phyloP scores from a whole-genome alignment of 2,113 vertebrate species.

The Vimba vimba region DNA sequence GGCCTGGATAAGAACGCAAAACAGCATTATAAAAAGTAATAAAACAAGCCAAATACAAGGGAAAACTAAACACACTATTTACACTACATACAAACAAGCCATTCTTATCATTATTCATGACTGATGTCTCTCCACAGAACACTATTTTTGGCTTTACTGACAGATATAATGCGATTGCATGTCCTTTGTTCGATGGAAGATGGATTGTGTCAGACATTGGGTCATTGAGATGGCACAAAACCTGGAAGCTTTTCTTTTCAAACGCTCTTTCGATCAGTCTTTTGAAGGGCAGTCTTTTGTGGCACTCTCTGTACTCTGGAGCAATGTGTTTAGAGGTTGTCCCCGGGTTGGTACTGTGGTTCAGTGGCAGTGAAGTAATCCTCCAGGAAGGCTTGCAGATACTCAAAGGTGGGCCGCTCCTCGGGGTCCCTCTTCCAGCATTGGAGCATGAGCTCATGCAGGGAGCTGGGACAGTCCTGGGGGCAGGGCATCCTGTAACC shows the following conservation, averaged over 20 bases:
- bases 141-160: constrained; percentile 39
- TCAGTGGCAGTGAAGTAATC: constrained; percentile 99
- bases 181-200: constrained; percentile 54
- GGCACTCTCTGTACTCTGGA: constrained; percentile 21
- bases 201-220: constrained; percentile 49
- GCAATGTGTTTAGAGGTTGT: constrained; percentile 88
- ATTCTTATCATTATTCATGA: constrained; percentile 70
- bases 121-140: constrained; percentile 49
- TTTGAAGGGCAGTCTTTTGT: constrained; percentile 38
- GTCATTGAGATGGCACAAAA: constrained; percentile 42
- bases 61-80: constrained; percentile 97
- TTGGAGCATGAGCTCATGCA: constrained; percentile 99
- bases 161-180: constrained; percentile 24
- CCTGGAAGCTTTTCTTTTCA: constrained; percentile 56
- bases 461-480: constrained; percentile 96
- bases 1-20: constrained; percentile 62
- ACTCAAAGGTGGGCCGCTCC: constrained; percentile 97
- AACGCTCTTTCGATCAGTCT: constrained; percentile 40
- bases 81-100: constrained; percentile 90
- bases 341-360: constrained; percentile 98
- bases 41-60: constrained; percentile 84
- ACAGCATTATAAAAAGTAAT: constrained; percentile 74
- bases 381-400: constrained; percentile 99
- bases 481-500: constrained; percentile 98
- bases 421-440: constrained; percentile 99